Percentiles rank a stretch among this genome's conserved stretches.
Evolutionary conservation across 2,888 invertebrate genomes (phyloP).

Genomic region (Drosophila neonasuta): DNA sequence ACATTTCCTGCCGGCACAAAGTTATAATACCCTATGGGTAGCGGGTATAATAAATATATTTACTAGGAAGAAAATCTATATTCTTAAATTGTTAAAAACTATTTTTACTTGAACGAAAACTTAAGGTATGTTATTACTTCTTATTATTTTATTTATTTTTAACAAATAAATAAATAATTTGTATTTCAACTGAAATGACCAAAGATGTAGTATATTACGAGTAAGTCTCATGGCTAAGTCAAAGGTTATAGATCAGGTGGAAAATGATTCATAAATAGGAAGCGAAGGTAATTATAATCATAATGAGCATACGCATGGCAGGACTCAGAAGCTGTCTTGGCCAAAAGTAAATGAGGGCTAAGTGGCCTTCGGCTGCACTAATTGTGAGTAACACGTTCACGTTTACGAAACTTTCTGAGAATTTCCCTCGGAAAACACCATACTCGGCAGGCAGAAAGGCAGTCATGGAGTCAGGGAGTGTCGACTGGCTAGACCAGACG

Average conservation of each 20-base stretch:
- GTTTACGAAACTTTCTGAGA: conserved; percentile 73
- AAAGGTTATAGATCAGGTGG: conserved; percentile 2
- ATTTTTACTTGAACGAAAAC: no score
- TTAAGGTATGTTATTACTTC: no score
- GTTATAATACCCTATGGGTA: no score
- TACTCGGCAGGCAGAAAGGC: conserved; percentile 29
- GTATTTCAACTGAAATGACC: no score
- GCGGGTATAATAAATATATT: no score
- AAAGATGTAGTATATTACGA: neutral
- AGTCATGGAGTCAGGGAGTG: conserved; percentile 50
- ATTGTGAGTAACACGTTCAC: conserved; percentile 77
- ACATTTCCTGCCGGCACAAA: no score
- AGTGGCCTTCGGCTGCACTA: conserved; percentile 68
- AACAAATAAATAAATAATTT: no score
- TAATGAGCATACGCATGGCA: conserved; percentile 21
- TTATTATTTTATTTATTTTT: no score
- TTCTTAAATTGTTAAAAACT: no score
- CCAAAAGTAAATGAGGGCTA: conserved; percentile 55
- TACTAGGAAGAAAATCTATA: no score
- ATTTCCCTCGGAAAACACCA: conserved; percentile 62
- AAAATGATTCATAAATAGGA: conserved; percentile 62
- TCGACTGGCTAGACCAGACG: conserved; percentile 60
- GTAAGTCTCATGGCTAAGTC: neutral
- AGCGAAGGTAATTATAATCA: conserved; percentile 70
- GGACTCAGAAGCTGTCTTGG: conserved; percentile 24